Conservation (phyloP, 2,888 invertebrate species). For the Exocentrus adspersus region DNA sequence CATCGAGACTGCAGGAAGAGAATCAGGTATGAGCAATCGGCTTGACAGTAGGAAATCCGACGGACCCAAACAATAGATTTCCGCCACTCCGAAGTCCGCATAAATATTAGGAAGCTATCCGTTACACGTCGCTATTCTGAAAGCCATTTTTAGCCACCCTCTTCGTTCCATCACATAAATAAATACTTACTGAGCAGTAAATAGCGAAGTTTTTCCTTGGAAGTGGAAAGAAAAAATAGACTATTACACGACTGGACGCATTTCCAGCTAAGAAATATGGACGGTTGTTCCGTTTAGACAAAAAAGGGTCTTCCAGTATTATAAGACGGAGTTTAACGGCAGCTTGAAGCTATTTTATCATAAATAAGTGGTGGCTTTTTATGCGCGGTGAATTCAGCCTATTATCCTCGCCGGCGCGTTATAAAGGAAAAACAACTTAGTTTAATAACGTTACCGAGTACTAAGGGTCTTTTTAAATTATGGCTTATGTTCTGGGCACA, state of each 20-base stretch:
- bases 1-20: not conserved
- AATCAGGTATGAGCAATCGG: not conserved
- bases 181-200: slow-evolving; percentile 46
- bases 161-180: slow-evolving; percentile 48
- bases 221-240: slow-evolving; percentile 39
- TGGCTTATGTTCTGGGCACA: not conserved
- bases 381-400: not conserved
- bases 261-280: slow-evolving; percentile 27
- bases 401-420: not conserved
- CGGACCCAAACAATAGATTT: slow-evolving; percentile 8
- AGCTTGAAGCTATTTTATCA: not conserved
- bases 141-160: slow-evolving; percentile 29
- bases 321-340: not conserved
- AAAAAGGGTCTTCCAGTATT: slow-evolving; percentile 1
- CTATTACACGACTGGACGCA: slow-evolving; percentile 44
- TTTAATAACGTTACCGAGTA: slow-evolving; percentile 1
- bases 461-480: not conserved
- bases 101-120: slow-evolving; percentile 32
- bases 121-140: slow-evolving; percentile 29
- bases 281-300: slow-evolving; percentile 11
- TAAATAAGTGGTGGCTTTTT: not conserved
- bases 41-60: not conserved
- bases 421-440: not conserved
- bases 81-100: slow-evolving; percentile 20
- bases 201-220: slow-evolving; percentile 49